A percentile compares a stretch with the other conserved stretches of the same genome.
Evolutionary conservation across 2,888 invertebrate species (phyloP).

Genomic region (Oxycera nigricornis): DNA sequence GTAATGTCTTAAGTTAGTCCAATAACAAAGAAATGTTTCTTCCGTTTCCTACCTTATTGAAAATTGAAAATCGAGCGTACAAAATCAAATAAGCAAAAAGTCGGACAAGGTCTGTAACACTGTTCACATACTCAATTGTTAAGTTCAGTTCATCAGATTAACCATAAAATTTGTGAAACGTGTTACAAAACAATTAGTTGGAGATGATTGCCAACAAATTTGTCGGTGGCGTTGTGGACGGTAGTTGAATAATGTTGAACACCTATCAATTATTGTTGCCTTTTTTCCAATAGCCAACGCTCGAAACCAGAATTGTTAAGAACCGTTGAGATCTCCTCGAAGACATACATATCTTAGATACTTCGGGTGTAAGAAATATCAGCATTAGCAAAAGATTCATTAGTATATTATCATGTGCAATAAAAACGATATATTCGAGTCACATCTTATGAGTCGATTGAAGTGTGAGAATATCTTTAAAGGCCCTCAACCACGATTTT

Average conservation of each 20-base stretch:
- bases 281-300: background rate
- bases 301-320: conserved; percentile 9
- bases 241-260: background rate
- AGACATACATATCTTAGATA: background rate
- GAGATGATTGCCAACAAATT: conserved; percentile 34
- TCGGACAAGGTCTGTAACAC: background rate
- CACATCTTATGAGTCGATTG: background rate
- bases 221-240: background rate
- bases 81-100: background rate
- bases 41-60: background rate
- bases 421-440: background rate
- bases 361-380: conserved; percentile 4
- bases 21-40: background rate
- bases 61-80: background rate
- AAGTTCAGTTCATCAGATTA: background rate
- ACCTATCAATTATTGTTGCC: background rate
- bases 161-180: background rate
- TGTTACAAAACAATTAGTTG: conserved; percentile 25
- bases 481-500: conserved; percentile 6
- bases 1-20: background rate
- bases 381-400: background rate
- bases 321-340: conserved; percentile 9
- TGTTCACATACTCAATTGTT: background rate
- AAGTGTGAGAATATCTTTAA: conserved; percentile 10
- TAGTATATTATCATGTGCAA: background rate